Evolutionary conservation across 2,797 vertebrate species (phyloP).

Genomic region (Falco biarmicus): DNA sequence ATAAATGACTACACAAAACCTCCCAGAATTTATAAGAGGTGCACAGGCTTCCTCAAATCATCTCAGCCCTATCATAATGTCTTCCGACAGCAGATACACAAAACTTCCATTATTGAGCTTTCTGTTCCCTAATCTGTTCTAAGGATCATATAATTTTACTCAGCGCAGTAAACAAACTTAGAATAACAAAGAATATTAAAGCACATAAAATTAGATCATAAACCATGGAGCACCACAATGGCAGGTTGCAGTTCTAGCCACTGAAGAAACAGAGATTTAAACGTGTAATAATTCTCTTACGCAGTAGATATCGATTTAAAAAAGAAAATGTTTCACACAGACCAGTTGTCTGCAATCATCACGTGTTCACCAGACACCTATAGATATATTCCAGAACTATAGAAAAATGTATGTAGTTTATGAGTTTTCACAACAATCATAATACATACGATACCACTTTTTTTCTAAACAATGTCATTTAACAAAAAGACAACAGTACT

Average conservation of each 20-base stretch:
- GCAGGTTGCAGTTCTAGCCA: slow-evolving; percentile 58
- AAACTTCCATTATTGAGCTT: slow-evolving; percentile 24
- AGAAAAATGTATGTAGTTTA: slow-evolving; percentile 5
- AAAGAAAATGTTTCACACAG: neutral
- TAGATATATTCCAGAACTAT: neutral
- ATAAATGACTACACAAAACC: neutral
- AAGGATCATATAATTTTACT: slow-evolving; percentile 73
- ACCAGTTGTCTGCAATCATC: slow-evolving; percentile 1
- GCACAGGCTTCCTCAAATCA: neutral
- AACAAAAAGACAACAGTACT: neutral
- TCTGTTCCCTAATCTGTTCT: slow-evolving; percentile 55
- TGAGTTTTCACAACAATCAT: neutral
- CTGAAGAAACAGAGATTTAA: slow-evolving; percentile 61
- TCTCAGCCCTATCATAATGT: neutral
- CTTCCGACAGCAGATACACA: neutral
- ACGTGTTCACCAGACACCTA: slow-evolving; percentile 38
- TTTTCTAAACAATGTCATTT: neutral
- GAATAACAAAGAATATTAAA: slow-evolving; percentile 65
- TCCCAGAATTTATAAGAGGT: neutral
- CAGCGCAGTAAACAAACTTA: slow-evolving; percentile 71
- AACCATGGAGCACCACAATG: slow-evolving; percentile 39
- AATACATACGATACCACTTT: neutral
- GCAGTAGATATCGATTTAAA: neutral
- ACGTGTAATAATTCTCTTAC: slow-evolving; percentile 54
- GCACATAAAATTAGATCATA: slow-evolving; percentile 71